phyloP scores from a whole-genome alignment of 1,140 invertebrate species.

The Halyomorpha halys region DNA sequence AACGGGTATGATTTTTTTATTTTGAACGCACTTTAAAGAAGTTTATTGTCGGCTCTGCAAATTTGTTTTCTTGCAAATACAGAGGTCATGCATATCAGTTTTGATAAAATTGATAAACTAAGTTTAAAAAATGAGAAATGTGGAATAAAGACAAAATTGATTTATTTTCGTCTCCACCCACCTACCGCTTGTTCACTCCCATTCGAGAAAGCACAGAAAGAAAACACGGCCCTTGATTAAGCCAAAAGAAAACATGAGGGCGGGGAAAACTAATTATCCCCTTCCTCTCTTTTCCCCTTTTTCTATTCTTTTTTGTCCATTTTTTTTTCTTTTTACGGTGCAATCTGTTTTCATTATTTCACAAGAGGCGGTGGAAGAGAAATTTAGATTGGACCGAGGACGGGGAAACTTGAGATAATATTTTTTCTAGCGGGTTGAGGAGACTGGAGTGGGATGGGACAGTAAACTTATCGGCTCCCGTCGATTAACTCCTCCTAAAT shows the following conservation, averaged over 20 bases:
- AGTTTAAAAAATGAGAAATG: too few relatives aligned
- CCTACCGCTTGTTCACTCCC: constrained; percentile 71
- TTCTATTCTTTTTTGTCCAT: not conserved
- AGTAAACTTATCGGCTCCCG: too few relatives aligned
- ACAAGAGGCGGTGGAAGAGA: not conserved
- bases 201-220: not conserved
- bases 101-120: too few relatives aligned
- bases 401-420: constrained; percentile 1
- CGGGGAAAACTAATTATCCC: constrained; percentile 7
- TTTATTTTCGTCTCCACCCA: constrained; percentile 76
- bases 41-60: too few relatives aligned
- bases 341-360: constrained; percentile 7
- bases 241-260: constrained; percentile 14
- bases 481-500: too few relatives aligned
- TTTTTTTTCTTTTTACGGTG: constrained; percentile 4
- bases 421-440: not conserved
- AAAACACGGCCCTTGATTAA: constrained; percentile 12
- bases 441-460: not conserved
- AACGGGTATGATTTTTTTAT: too few relatives aligned
- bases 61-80: too few relatives aligned
- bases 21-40: too few relatives aligned
- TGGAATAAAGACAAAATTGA: too few relatives aligned
- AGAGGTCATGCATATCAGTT: too few relatives aligned
- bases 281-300: constrained; percentile 6
- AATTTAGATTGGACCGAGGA: not conserved